phyloP scores from a whole-genome alignment of 2,888 invertebrate species.

The Ormyrus rosae region DNA sequence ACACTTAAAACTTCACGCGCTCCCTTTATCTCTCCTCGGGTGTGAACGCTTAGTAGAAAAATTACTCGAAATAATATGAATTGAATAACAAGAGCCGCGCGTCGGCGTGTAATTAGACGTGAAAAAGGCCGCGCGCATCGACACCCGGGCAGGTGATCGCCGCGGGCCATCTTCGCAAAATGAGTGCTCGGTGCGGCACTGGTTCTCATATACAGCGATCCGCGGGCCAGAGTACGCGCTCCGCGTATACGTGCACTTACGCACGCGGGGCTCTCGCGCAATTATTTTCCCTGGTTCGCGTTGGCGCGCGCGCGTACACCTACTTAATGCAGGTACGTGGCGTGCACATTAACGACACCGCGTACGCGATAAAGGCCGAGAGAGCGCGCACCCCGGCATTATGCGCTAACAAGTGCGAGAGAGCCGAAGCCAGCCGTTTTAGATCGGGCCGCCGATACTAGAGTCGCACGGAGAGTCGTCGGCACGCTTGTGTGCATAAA shows the following conservation, averaged over 20 bases:
- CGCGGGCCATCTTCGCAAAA: not conserved
- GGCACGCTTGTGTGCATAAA: not conserved
- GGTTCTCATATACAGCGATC: not conserved
- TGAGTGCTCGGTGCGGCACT: not conserved
- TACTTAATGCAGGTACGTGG: slow-evolving; percentile 57
- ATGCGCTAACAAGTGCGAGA: slow-evolving; percentile 68
- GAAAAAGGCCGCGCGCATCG: not conserved
- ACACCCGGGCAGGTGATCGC: slow-evolving; percentile 24
- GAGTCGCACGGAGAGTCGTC: slow-evolving; percentile 49
- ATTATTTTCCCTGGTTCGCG: slow-evolving; percentile 53
- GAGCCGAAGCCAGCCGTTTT: slow-evolving; percentile 66
- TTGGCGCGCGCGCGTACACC: slow-evolving; percentile 47
- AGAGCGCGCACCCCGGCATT: slow-evolving; percentile 50
- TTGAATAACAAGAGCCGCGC: no score
- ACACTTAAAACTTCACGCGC: no score
- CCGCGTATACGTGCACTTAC: no score
- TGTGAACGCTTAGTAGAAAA: no score
- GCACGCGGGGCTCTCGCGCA: slow-evolving; percentile 16
- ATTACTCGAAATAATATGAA: no score
- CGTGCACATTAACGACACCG: slow-evolving; percentile 63
- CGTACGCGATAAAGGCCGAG: slow-evolving; percentile 57
- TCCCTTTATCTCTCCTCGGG: no score
- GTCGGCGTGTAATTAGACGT: no score
- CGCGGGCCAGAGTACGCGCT: no score
- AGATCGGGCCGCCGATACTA: slow-evolving; percentile 65